Conservation (phyloP, 2,113 vertebrate species). For the Clupea harengus region DNA sequence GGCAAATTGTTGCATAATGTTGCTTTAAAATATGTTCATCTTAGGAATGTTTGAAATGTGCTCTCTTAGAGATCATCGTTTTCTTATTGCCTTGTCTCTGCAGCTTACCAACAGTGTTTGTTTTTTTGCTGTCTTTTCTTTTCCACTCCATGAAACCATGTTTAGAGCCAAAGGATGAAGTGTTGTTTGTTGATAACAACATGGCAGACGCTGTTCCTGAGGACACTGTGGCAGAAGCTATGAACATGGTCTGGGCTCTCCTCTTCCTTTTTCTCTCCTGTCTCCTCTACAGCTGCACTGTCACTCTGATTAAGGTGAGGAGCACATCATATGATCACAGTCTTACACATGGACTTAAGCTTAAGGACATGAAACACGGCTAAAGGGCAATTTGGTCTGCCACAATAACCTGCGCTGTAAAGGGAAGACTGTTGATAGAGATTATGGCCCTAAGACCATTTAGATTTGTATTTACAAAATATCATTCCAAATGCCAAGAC, state of each 20-base stretch:
- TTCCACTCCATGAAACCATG: not conserved
- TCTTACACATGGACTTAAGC: not conserved
- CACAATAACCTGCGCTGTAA: too few relatives aligned
- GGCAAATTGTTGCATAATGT: too few relatives aligned
- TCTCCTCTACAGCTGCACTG: slow-evolving; percentile 52
- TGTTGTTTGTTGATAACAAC: not conserved
- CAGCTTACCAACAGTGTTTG: not conserved
- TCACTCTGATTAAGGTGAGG: slow-evolving; percentile 64
- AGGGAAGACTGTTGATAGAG: too few relatives aligned
- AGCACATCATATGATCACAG: slow-evolving; percentile 12
- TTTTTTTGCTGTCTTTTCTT: not conserved
- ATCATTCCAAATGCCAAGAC: too few relatives aligned
- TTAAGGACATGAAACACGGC: too few relatives aligned
- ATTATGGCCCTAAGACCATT: too few relatives aligned
- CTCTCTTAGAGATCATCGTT: too few relatives aligned
- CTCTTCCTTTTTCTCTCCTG: slow-evolving; percentile 60
- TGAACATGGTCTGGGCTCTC: slow-evolving; percentile 61
- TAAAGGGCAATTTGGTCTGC: too few relatives aligned
- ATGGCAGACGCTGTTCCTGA: slow-evolving; percentile 19
- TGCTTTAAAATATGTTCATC: too few relatives aligned
- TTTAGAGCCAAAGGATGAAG: not conserved
- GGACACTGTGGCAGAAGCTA: slow-evolving; percentile 53
- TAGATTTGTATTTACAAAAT: too few relatives aligned
- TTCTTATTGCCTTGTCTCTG: too few relatives aligned
- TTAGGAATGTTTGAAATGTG: too few relatives aligned